Percentiles rank a stretch among this genome's conserved stretches.
Evolutionary conservation across 2,888 invertebrate species (phyloP).

Genomic region (Anoncus sp.): DNA sequence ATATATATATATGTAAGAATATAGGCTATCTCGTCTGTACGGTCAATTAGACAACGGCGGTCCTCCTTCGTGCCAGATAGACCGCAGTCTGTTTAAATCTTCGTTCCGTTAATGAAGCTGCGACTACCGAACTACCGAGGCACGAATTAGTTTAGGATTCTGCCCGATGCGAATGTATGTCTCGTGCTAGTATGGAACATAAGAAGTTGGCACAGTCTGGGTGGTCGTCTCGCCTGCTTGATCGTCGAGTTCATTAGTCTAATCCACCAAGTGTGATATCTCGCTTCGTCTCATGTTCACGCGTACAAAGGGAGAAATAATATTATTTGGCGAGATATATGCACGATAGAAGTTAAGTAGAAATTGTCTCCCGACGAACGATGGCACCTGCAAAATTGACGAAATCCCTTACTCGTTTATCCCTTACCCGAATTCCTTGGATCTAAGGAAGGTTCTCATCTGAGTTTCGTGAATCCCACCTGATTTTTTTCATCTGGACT

Average conservation of each 20-base stretch:
- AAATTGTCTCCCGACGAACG: too few relatives aligned
- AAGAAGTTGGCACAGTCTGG: constrained; percentile 41
- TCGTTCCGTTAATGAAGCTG: constrained; percentile 56
- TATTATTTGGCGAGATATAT: neutral
- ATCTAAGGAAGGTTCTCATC: constrained; percentile 77
- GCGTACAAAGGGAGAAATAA: constrained; percentile 10
- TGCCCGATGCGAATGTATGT: constrained; percentile 37
- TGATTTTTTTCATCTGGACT: too few relatives aligned
- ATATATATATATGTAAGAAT: constrained; percentile 33
- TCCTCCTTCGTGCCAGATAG: constrained; percentile 24
- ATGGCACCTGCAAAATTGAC: too few relatives aligned
- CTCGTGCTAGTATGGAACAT: constrained; percentile 13
- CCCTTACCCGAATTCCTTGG: too few relatives aligned
- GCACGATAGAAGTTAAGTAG: neutral
- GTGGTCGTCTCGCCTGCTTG: constrained; percentile 61
- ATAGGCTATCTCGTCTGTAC: constrained; percentile 14
- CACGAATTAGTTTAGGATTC: constrained; percentile 40
- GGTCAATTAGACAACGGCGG: constrained; percentile 58
- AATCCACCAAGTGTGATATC: constrained; percentile 64
- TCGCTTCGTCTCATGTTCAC: constrained; percentile 2
- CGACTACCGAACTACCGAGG: constrained; percentile 22
- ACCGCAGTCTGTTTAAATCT: constrained; percentile 58
- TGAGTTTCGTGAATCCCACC: too few relatives aligned
- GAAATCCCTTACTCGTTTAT: too few relatives aligned
- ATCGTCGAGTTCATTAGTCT: constrained; percentile 77